Conservation (phyloP, 2,888 invertebrate species). For the Acleris laterana region DNA sequence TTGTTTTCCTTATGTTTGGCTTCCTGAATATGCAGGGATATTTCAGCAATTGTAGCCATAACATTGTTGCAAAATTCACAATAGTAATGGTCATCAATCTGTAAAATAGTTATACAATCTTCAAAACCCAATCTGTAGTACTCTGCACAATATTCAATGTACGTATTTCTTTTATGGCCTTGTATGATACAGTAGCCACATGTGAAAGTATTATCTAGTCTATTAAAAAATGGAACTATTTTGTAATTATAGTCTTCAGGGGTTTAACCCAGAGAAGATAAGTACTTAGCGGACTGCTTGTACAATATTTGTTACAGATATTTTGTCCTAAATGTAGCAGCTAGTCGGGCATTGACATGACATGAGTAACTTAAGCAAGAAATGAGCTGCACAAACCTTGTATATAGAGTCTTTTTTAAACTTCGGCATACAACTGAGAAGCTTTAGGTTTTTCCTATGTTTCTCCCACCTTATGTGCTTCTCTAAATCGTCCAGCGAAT, state of each 20-base stretch:
- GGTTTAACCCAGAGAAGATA: no score
- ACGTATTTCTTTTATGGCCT: no score
- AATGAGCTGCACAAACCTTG: conserved; percentile 51
- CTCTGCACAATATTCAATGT: no score
- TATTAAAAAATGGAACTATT: no score
- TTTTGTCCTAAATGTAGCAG: no score
- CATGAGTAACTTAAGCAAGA: background rate
- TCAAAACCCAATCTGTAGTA: background rate
- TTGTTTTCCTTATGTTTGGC: conserved; percentile 52
- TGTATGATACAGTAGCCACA: background rate
- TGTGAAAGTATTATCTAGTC: background rate
- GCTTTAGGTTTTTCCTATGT: conserved; percentile 56
- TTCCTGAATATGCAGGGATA: conserved; percentile 49
- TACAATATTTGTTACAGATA: no score
- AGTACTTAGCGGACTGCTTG: no score
- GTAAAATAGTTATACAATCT: conserved; percentile 41
- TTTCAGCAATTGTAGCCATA: conserved; percentile 38
- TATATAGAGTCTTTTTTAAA: conserved; percentile 57
- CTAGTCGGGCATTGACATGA: no score
- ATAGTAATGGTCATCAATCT: conserved; percentile 57
- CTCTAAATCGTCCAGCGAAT: conserved; percentile 48
- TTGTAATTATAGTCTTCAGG: no score
- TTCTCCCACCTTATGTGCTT: conserved; percentile 64
- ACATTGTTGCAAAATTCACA: conserved; percentile 61
- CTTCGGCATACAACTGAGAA: conserved; percentile 47